phyloP scores from a whole-genome alignment of 2,888 invertebrate genomes.

The Osedax frankpressi region DNA sequence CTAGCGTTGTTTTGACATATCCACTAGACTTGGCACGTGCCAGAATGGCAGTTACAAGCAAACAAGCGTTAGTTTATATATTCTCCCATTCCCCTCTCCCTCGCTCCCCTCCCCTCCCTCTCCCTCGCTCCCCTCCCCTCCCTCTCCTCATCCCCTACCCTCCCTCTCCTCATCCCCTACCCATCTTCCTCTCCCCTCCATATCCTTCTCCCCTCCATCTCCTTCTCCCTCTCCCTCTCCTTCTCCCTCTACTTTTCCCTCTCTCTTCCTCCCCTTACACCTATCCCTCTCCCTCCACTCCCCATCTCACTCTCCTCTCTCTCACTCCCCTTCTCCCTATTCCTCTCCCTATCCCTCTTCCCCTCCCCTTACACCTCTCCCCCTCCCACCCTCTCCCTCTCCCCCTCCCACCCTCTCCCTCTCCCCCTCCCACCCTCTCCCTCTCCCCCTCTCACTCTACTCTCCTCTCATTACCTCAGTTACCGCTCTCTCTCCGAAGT shows the following conservation, averaged over 20 bases:
- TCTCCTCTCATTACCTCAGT: slow-evolving; percentile 27
- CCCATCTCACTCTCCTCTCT: too few relatives aligned
- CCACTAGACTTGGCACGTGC: slow-evolving; percentile 91
- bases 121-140: neutral
- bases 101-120: neutral
- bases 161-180: too few relatives aligned
- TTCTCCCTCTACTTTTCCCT: too few relatives aligned
- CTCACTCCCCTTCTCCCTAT: too few relatives aligned
- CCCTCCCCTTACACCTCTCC: neutral
- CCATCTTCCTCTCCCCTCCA: too few relatives aligned
- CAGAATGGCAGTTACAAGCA: slow-evolving; percentile 84
- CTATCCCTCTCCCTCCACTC: too few relatives aligned
- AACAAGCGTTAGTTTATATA: slow-evolving; percentile 54
- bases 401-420: slow-evolving; percentile 38
- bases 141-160: too few relatives aligned
- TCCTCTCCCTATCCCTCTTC: neutral
- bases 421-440: slow-evolving; percentile 7
- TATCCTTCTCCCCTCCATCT: too few relatives aligned
- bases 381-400: neutral
- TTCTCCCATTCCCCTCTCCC: neutral
- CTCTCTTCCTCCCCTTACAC: too few relatives aligned
- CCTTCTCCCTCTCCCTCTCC: too few relatives aligned
- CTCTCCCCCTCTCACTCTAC: neutral
- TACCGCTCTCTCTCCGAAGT: slow-evolving; percentile 43
- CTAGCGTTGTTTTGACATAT: slow-evolving; percentile 84